Percentiles rank a stretch among this genome's conserved stretches.
These are phyloP conservation scores for Agapornis canus DNA, from an alignment of 2,797 vertebrate species.

Conservation along the genomic window DNA sequence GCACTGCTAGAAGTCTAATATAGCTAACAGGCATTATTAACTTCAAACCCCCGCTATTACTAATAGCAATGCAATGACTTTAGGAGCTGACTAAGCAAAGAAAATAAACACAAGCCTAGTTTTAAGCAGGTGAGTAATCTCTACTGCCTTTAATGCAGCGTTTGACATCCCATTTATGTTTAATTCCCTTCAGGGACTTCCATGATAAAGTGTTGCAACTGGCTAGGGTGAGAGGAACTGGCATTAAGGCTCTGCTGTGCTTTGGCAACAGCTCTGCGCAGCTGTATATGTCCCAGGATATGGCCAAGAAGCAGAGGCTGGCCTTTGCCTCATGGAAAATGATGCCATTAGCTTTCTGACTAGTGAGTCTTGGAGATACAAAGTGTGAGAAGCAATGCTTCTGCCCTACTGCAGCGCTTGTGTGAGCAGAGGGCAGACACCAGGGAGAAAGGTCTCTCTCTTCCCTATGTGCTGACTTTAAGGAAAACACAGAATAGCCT, in stretches of 20 bases:
- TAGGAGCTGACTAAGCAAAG: slow-evolving; percentile 14
- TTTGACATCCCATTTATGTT: background rate
- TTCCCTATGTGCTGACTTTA: background rate
- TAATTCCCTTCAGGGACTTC: slow-evolving; percentile 6
- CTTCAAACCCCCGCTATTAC: background rate
- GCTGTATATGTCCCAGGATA: background rate
- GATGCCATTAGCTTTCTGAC: background rate
- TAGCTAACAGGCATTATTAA: slow-evolving; percentile 11
- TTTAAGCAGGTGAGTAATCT: slow-evolving; percentile 36
- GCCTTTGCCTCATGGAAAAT: background rate
- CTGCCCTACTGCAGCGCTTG: background rate
- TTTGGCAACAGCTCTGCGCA: background rate
- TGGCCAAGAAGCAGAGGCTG: background rate
- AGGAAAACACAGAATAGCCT: background rate
- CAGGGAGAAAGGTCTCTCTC: background rate
- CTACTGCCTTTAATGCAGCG: background rate
- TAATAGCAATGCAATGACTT: background rate
- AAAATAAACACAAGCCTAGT: background rate
- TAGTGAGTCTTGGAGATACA: background rate
- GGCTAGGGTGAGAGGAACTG: background rate
- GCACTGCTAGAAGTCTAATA: background rate
- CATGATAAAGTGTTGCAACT: background rate
- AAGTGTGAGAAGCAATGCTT: background rate
- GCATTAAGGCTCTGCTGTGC: background rate
- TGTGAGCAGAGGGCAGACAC: background rate